phyloP scores from a whole-genome alignment of 2,888 invertebrate species.

The Limnephilus auricula region DNA sequence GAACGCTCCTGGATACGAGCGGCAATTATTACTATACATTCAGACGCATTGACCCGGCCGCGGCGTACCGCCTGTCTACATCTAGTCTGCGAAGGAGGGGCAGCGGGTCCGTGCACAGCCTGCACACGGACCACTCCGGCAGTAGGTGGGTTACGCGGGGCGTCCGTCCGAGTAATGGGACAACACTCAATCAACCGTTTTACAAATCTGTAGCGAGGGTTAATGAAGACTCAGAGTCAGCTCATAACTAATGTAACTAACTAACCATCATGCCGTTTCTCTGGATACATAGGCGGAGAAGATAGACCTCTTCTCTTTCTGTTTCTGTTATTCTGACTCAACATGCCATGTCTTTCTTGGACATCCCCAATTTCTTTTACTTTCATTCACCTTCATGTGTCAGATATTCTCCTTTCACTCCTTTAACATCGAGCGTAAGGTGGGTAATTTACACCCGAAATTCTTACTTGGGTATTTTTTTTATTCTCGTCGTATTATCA shows the following conservation, averaged over 20 bases:
- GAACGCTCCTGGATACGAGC: conserved; percentile 62
- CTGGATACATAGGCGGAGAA: too few species aligned
- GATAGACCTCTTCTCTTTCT: too few species aligned
- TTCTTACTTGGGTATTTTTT: too few species aligned
- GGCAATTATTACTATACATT: conserved; percentile 64
- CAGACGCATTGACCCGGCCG: conserved; percentile 60
- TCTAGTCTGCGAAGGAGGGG: conserved; percentile 71
- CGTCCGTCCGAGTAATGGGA: not conserved
- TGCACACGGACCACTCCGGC: conserved; percentile 74
- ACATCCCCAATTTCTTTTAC: too few species aligned
- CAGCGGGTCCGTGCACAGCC: conserved; percentile 72
- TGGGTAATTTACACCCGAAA: too few species aligned
- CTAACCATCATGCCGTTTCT: not conserved
- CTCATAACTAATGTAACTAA: too few species aligned
- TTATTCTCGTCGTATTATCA: too few species aligned
- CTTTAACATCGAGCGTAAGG: too few species aligned
- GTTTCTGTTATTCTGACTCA: too few species aligned
- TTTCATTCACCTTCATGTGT: too few species aligned
- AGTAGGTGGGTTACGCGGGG: conserved; percentile 69
- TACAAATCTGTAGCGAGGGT: not conserved
- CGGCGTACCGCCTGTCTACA: conserved; percentile 67
- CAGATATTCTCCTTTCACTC: too few species aligned
- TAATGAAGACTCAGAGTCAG: not conserved
- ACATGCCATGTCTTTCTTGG: too few species aligned
- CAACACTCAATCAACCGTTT: conserved; percentile 8